Conservation (phyloP, 1,140 invertebrate species). For the Bombus vancouverensis region DNA sequence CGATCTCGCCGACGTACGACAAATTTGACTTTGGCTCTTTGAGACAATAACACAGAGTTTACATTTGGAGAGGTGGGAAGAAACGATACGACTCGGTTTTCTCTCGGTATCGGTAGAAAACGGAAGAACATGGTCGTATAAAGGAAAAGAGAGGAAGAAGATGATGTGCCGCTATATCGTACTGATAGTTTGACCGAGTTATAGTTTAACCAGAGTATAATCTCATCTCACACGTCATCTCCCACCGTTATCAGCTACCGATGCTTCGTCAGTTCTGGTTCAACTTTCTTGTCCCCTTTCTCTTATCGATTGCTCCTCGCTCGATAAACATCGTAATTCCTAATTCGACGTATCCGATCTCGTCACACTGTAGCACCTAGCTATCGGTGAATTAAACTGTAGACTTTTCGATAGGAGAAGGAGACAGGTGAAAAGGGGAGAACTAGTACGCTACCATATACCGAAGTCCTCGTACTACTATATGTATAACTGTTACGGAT, state of each 20-base stretch:
- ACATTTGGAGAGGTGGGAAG: too few species aligned
- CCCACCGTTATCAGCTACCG: background rate
- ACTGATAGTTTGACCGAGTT: too few species aligned
- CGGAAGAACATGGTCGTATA: too few species aligned
- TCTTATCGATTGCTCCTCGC: background rate
- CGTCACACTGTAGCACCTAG: background rate
- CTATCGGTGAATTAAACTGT: background rate
- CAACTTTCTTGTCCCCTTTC: background rate
- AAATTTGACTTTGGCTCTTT: too few species aligned
- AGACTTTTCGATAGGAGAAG: background rate
- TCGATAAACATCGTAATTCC: background rate
- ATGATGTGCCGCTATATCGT: too few species aligned
- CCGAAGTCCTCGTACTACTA: slow-evolving; percentile 17
- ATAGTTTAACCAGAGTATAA: background rate
- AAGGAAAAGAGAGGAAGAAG: too few species aligned
- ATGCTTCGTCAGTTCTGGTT: background rate
- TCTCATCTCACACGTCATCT: background rate
- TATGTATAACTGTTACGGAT: slow-evolving; percentile 26
- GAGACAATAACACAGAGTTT: too few species aligned
- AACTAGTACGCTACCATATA: slow-evolving; percentile 16
- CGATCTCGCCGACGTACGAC: too few species aligned
- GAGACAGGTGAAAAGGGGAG: slow-evolving; percentile 10
- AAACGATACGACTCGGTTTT: too few species aligned
- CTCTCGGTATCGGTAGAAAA: too few species aligned
- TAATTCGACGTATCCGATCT: background rate